Evolutionary conservation across 2,797 vertebrate genomes (phyloP), one percentile per base, ranked within the genome.

Genomic region (Dicrostonyx torquatus): DNA sequence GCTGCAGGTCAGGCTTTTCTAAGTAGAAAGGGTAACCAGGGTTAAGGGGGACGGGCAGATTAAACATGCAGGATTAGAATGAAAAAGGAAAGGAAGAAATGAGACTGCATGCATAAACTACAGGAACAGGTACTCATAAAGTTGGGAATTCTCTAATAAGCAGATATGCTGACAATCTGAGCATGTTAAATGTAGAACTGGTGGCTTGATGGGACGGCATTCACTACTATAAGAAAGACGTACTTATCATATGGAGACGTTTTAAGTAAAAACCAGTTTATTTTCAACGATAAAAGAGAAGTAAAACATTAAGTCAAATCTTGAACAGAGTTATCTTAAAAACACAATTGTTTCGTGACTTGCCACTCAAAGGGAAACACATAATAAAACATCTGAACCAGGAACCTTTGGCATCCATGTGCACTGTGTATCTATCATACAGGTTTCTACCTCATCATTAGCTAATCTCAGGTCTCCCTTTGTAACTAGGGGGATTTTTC

Each of bases 191-290:
- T 55, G 7, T 68, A n/a, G n/a, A n/a, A 37, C 76, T 5, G 20
- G 26, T 50, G 40, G 83, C 14, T 91, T 75, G 53, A 76, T 15
- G 89, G 86, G 66, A 34, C 66, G 58, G 14, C 13, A 60, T 78
- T 55, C 85, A 58, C 66, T 45, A 82, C 43, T 43, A 7, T 78
- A 87, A 75, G 34, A 78, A 78, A 78, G 34, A 83, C 43, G 72
- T 13, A 34, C 2, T 50, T 79, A 43, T 14, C 29, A 79, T 0
- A 43, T 4, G 84, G 29, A 13, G 5, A 22, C 79, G 76, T 11
- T 90, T 58, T 88, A 78, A 89, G 22, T 64, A 75, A 91, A 92
- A 85, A 48, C 5, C 8, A 90, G 20, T 76, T 90, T 87, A 87
- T 64, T 92, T 72, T 80, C 70, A 43, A 73, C 64, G 68, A 68